Percentiles rank a stretch among this genome's conserved stretches.
These are phyloP conservation scores for Etheostoma cragini DNA, from an alignment of 2,113 vertebrate genomes.

Conservation along the genomic window DNA sequence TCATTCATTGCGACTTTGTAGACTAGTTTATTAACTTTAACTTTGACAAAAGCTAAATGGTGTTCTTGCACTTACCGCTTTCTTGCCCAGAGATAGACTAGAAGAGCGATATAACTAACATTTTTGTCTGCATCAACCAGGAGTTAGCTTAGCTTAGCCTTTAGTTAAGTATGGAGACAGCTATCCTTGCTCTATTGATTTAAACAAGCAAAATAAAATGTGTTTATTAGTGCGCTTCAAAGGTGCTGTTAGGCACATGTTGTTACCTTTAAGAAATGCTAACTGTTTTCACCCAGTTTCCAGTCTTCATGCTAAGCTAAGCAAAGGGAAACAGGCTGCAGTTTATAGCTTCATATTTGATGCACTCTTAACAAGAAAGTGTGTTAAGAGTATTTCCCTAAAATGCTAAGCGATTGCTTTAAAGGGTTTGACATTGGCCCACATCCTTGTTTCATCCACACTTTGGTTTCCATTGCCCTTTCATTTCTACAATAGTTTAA, in stretches of 20 bases:
- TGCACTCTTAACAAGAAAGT: neutral
- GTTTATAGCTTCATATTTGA: slow-evolving; percentile 7
- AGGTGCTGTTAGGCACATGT: neutral
- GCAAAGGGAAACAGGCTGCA: neutral
- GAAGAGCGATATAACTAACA: neutral
- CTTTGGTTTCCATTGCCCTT: slow-evolving; percentile 16
- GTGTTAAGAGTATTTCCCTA: neutral
- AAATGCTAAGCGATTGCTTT: neutral
- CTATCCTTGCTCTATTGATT: neutral
- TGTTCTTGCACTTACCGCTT: neutral
- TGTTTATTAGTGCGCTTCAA: neutral
- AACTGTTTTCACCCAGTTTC: too few species aligned
- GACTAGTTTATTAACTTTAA: slow-evolving; percentile 17
- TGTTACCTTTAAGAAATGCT: too few species aligned
- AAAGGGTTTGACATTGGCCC: slow-evolving; percentile 10
- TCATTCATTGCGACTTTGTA: slow-evolving; percentile 31
- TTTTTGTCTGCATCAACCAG: neutral
- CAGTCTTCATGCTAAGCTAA: neutral
- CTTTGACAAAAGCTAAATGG: neutral
- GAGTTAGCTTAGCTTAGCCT: neutral
- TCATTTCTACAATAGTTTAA: slow-evolving; percentile 34
- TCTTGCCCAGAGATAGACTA: neutral
- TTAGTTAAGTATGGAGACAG: neutral
- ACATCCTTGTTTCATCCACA: slow-evolving; percentile 15
- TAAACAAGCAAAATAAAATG: neutral